These are phyloP conservation scores for Odiellus spinosus DNA, from an alignment of 2,888 invertebrate genomes.

Conservation along the genomic window DNA sequence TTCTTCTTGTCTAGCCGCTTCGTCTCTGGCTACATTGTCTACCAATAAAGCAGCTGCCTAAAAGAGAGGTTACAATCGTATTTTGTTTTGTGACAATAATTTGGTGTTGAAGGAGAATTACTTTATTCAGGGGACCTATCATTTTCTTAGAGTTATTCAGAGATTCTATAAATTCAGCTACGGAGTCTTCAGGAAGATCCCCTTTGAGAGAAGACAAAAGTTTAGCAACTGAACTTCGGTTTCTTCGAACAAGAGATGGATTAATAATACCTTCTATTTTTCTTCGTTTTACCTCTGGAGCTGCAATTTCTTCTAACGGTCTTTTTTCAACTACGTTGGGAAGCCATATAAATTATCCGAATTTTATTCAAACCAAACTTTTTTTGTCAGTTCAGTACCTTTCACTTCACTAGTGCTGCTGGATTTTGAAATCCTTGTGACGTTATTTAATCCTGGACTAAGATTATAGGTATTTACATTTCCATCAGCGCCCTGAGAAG, in stretches of 20 bases:
- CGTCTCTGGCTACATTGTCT: conserved; percentile 58
- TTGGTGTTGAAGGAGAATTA: not conserved
- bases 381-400: conserved; percentile 3
- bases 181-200: conserved; percentile 60
- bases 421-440: conserved; percentile 7
- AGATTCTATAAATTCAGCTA: conserved; percentile 63
- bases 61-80: not conserved
- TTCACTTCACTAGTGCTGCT: conserved; percentile 7
- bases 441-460: conserved; percentile 40
- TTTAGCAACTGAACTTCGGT: not conserved
- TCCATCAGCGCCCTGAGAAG: conserved; percentile 35
- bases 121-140: conserved; percentile 43
- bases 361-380: not conserved
- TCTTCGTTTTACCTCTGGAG: conserved; percentile 25
- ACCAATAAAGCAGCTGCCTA: not conserved
- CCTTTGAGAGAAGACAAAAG: conserved; percentile 19
- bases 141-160: conserved; percentile 69
- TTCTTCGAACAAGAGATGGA: not conserved
- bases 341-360: not conserved
- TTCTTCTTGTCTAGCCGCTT: conserved; percentile 79
- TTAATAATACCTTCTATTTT: conserved; percentile 19
- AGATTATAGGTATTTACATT: conserved; percentile 47
- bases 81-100: not conserved
- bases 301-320: conserved; percentile 23
- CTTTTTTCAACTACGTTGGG: conserved; percentile 23